Conservation (phyloP, 2,113 vertebrate species). For the Aspiorhynchus laticeps region DNA sequence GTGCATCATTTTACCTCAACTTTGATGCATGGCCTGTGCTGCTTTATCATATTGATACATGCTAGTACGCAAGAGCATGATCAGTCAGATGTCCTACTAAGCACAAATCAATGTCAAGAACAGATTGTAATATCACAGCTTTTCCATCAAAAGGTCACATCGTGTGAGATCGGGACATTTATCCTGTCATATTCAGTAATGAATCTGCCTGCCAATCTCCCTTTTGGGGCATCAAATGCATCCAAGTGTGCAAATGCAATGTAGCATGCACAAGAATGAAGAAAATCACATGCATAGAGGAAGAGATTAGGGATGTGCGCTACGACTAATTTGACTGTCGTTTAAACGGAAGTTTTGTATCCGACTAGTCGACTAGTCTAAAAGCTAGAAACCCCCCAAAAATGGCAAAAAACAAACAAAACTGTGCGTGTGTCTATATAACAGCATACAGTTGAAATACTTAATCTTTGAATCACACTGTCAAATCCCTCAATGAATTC, state of each 20-base stretch:
- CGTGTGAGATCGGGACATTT: slow-evolving; percentile 23
- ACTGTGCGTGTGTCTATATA: too few species aligned
- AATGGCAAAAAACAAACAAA: too few species aligned
- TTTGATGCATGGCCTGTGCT: background rate
- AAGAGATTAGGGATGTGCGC: too few species aligned
- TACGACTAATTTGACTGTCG: too few species aligned
- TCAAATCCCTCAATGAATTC: too few species aligned
- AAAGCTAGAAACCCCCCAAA: too few species aligned
- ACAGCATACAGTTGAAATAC: too few species aligned
- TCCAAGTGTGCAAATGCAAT: slow-evolving; percentile 51
- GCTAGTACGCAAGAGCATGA: background rate
- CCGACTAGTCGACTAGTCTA: too few species aligned
- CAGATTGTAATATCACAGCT: slow-evolving; percentile 19
- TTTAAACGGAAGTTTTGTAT: too few species aligned
- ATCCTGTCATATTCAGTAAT: slow-evolving; percentile 47
- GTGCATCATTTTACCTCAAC: background rate
- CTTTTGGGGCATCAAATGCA: slow-evolving; percentile 22
- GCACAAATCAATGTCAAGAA: slow-evolving; percentile 32
- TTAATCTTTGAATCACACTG: too few species aligned
- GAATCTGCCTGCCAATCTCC: slow-evolving; percentile 35
- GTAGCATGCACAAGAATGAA: slow-evolving; percentile 41
- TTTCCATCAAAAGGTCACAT: slow-evolving; percentile 35
- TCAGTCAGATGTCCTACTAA: slow-evolving; percentile 8
- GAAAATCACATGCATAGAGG: slow-evolving; percentile 19
- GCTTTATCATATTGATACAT: background rate